phyloP scores from a whole-genome alignment of 2,888 invertebrate species.

The Melipona beecheii region DNA sequence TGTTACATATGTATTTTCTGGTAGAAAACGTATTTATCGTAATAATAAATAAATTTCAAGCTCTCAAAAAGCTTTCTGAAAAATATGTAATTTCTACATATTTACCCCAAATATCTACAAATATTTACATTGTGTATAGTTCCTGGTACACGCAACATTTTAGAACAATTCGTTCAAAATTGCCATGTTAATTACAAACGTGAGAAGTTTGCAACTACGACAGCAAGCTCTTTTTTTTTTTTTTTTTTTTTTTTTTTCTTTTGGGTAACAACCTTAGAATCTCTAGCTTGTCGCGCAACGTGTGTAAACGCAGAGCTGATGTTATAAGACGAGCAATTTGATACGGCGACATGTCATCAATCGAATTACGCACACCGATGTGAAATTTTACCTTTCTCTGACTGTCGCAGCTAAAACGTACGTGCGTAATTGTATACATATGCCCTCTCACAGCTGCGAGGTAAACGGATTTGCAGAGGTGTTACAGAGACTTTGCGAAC shows the following conservation, averaged over 20 bases:
- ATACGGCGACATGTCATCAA: constrained; percentile 35
- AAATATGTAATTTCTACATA: too few species aligned
- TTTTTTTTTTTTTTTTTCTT: too few species aligned
- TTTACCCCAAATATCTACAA: too few species aligned
- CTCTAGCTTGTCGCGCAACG: neutral
- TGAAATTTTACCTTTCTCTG: constrained; percentile 37
- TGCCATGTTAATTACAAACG: neutral
- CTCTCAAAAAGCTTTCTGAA: too few species aligned
- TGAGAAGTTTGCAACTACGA: neutral
- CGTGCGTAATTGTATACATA: constrained; percentile 26
- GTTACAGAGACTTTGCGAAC: neutral
- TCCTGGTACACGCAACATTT: too few species aligned
- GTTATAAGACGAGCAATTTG: constrained; percentile 29
- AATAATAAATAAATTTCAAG: too few species aligned
- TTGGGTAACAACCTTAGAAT: neutral
- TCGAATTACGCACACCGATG: constrained; percentile 43
- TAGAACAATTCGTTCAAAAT: too few species aligned
- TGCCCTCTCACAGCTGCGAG: neutral
- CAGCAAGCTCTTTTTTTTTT: too few species aligned
- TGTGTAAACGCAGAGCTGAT: neutral
- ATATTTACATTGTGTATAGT: too few species aligned
- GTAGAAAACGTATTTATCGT: too few species aligned
- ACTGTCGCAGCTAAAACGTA: constrained; percentile 2
- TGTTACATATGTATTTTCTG: too few species aligned
- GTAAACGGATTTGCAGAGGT: neutral